A percentile compares a stretch with the other conserved stretches of the same genome.
Evolutionary conservation across 2,113 vertebrate genomes (phyloP).

Genomic region (Dissostichus mawsoni): DNA sequence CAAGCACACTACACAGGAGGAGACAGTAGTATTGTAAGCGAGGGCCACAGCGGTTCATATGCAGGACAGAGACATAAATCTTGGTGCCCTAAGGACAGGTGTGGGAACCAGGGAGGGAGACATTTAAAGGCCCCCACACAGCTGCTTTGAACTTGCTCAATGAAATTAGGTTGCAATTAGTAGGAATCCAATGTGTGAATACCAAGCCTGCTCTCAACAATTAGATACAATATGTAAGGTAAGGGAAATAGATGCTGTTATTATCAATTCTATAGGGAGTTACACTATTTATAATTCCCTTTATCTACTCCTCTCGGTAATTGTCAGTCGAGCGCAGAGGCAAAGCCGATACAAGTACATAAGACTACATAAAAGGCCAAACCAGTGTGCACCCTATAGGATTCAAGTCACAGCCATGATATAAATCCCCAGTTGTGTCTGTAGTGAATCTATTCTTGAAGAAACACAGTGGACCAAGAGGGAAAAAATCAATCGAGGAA

Average conservation of each 20-base stretch:
- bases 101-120: conserved; percentile 60
- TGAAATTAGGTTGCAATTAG: conserved; percentile 26
- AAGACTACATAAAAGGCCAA: conserved; percentile 4
- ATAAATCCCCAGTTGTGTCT: conserved; percentile 17
- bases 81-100: conserved; percentile 71
- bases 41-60: conserved; percentile 46
- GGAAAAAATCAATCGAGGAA: conserved; percentile 19
- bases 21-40: conserved; percentile 32
- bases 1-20: conserved; percentile 26
- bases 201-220: background rate
- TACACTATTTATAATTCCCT: conserved; percentile 3
- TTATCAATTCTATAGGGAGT: background rate
- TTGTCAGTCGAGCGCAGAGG: background rate
- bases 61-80: conserved; percentile 79
- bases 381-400: background rate
- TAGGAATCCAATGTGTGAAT: background rate
- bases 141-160: conserved; percentile 46
- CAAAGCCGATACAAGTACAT: conserved; percentile 14
- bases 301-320: conserved; percentile 4
- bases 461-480: background rate
- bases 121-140: conserved; percentile 65
- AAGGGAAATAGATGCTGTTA: background rate
- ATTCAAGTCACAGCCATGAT: conserved; percentile 22
- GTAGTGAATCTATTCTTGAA: background rate
- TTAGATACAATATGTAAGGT: background rate